A percentile compares a stretch with the other conserved stretches of the same genome.
phyloP scores from a whole-genome alignment of 37 sponge, comb jelly and placozoan genomes.

The Cliona cf. orientalis region DNA sequence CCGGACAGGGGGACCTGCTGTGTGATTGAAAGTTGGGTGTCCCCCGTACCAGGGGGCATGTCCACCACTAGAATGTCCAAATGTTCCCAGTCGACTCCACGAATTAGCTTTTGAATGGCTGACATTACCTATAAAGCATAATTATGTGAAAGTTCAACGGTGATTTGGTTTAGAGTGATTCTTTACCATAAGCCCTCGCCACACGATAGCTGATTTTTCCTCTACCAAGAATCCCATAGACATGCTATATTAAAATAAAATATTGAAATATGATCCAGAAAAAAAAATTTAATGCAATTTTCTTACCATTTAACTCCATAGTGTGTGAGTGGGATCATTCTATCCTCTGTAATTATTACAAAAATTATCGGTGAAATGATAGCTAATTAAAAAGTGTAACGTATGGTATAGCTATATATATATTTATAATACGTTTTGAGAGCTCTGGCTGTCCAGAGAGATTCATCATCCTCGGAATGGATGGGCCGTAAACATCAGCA shows the following conservation, averaged over 20 bases:
- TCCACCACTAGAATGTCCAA: conserved; percentile 96
- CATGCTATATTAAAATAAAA: conserved; percentile 88
- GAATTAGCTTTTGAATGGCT: conserved; percentile 89
- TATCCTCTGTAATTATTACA: conserved; percentile 52
- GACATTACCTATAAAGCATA: conserved; percentile 95
- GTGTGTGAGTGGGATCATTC: conserved; percentile 90
- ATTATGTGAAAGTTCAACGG: not conserved
- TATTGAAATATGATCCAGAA: not conserved
- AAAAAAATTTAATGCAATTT: not conserved
- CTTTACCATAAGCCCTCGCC: conserved; percentile 98
- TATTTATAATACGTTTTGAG: conserved; percentile 51
- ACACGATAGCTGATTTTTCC: conserved; percentile 89
- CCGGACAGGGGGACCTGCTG: conserved; percentile 80
- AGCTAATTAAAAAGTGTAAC: not conserved
- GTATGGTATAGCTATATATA: not conserved
- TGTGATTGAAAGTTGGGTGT: conserved; percentile 93
- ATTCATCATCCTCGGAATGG: conserved; percentile 96
- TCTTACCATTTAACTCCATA: conserved; percentile 92
- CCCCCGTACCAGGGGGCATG: conserved; percentile 99
- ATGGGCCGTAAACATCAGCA: conserved; percentile 99
- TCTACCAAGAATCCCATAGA: conserved; percentile 99
- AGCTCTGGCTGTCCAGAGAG: conserved; percentile 81
- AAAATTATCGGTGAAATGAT: not conserved
- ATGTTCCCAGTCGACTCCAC: conserved; percentile 88
- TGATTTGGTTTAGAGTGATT: not conserved